Base-by-base conservation (phyloP, 2,113 vertebrate species). In the Bettongia penicillata region DNA sequence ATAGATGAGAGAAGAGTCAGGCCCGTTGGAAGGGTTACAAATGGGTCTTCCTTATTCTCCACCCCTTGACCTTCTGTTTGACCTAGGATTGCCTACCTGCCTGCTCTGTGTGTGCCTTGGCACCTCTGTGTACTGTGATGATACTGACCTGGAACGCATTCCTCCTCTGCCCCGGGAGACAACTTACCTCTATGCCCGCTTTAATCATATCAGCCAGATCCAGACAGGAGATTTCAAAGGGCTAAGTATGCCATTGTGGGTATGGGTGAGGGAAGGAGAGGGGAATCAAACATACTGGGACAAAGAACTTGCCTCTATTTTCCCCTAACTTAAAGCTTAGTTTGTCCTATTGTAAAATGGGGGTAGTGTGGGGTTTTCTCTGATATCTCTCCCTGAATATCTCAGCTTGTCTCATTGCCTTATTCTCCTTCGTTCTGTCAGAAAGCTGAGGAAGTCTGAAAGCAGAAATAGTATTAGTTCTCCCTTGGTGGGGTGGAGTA, bases 121-220 rank as follows among this genome's bases (percentile, higher is more conserved):
- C 53, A 98, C 98, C 89, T 99, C 99, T 0, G 98, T 99, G 49
- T 99, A 99, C 98, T 99, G 99, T 3, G 99, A 99, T 0, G 99
- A 99, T 1, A 43, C 98, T 0, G 94, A 97, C 55, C 97, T 99
- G 57, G 98, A 98, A 53, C 95, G 57, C 68, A 97, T 99, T 25
- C 99, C 99, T 0, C 97, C 94, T 2, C 98, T 99, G 95, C 99
- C 99, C 0, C 98, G 98, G 43, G 98, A 97, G 7, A 99, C 99
- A 10, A 93, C 97, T 1, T 99, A 98, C 97, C 98, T 99, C 28
- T 99, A 99, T 0, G 98, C 98, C 7, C 98, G 99, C 94, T 99
- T 99, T 98, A 99, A 99, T 98, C 98, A 97, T 93, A 99, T 99
- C 95, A 84, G 91, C 0, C 93, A 51, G 0, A 31, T 99, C 94